Evolutionary conservation across 2,888 invertebrate genomes (phyloP), one percentile per base, ranked within the genome.

Genomic region (Yponomeuta evonymella): DNA sequence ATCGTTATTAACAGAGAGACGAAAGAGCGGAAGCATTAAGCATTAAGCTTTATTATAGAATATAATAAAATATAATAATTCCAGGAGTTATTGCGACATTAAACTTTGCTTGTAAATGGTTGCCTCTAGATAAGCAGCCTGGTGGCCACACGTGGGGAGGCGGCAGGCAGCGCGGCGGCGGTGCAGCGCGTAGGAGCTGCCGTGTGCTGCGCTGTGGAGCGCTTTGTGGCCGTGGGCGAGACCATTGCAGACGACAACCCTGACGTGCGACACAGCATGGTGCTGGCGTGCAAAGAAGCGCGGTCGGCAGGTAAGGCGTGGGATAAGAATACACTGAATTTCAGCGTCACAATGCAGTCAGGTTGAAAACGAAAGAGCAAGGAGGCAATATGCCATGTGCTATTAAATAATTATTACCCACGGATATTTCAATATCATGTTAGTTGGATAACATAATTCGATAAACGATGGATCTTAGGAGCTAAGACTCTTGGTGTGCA

Each of bases 241-340:
- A 97, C 98, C 80, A 99, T 99, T 84, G 99, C 98, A 69, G 98
- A 98, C 89, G 98, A 99, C 93, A 98, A 99, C 93, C 96, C 96
- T 48, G 99, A 99, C 89, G 98, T 99, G 77, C 96, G 98, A 78
- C 96, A 97, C 83, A 98, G 98, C 87, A 99, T 99, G 99, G 98
- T 97, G 87, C 97, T 98, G 80, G 99, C 99, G 43, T 99, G 99
- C 92, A 97, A 97, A 84, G 99, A 99, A 85, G 99, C 99, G 23
- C 93, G 98, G 78, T 95, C 96, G 81, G 98, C 99, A 85, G 99
- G 99, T 98, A 87, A 89, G 89, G 15, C 8, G 12, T 5, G 12
- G 51, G 51, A 15, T 58, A 58, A 58, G 12, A 58, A 15, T 15
- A 58, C 51, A 12, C 51, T 58, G 51, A 15, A 43, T 43, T 43